Conservation (phyloP, 2,113 vertebrate genomes). For the Oncorhynchus tshawytscha region DNA sequence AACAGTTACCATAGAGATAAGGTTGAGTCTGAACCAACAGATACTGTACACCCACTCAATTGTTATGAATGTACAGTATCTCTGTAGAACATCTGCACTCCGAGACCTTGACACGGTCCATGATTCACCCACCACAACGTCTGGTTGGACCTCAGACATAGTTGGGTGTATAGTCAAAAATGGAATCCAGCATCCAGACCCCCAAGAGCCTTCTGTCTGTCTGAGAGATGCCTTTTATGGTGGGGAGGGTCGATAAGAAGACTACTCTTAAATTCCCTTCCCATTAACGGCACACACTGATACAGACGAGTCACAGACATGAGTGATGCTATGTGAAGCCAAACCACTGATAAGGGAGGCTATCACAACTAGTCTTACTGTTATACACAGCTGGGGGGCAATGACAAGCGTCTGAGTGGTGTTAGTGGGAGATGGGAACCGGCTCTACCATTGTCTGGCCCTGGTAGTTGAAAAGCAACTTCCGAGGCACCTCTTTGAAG, state of each 20-base stretch:
- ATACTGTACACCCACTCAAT: too few relatives aligned
- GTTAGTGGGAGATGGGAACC: neutral
- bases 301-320: constrained; percentile 19
- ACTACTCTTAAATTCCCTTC: constrained; percentile 38
- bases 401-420: neutral
- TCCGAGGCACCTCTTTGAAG: neutral
- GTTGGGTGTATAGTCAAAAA: neutral
- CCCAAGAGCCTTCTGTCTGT: neutral
- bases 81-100: neutral
- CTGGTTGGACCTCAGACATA: constrained; percentile 4
- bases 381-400: neutral
- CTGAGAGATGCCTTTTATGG: too few relatives aligned
- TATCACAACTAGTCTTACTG: neutral
- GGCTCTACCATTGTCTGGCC: too few relatives aligned
- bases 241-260: neutral
- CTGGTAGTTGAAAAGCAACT: neutral
- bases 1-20: too few relatives aligned
- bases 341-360: constrained; percentile 28
- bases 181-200: neutral
- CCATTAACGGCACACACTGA: constrained; percentile 44
- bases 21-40: too few relatives aligned
- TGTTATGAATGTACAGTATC: neutral
- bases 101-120: neutral
- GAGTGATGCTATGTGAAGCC: constrained; percentile 27
- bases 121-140: constrained; percentile 13